A percentile compares a stretch with the other conserved stretches of the same genome.
phyloP scores from a whole-genome alignment of 2,888 invertebrate species.

The Brenthis daphne region DNA sequence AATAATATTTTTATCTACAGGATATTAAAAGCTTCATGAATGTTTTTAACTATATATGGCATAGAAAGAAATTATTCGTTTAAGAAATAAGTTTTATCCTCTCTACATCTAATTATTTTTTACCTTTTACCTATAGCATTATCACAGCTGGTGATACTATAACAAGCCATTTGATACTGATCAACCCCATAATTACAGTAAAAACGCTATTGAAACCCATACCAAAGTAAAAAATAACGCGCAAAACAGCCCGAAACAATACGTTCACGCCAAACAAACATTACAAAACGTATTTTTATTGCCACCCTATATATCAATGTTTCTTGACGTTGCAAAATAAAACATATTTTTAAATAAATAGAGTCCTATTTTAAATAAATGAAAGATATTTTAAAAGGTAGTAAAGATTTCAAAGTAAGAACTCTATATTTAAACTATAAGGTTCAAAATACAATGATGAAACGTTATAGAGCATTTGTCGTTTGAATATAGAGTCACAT shows the following conservation, averaged over 20 bases:
- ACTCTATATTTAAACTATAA: background rate
- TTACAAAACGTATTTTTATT: conserved; percentile 34
- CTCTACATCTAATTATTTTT: conserved; percentile 1
- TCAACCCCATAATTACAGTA: conserved; percentile 42
- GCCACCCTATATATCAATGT: conserved; percentile 12
- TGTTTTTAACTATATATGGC: no score
- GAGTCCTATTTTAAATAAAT: background rate
- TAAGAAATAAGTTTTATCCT: background rate
- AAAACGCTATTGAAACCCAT: conserved; percentile 42
- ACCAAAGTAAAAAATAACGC: conserved; percentile 37
- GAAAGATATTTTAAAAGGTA: background rate
- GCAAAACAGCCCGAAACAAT: conserved; percentile 45
- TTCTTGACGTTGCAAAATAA: background rate
- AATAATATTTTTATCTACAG: no score
- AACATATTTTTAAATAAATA: background rate
- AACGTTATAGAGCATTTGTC: conserved; percentile 7
- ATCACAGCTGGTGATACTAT: conserved; percentile 20
- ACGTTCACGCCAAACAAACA: conserved; percentile 52
- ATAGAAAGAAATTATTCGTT: no score
- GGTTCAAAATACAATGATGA: conserved; percentile 2
- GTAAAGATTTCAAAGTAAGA: background rate
- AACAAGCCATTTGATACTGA: conserved; percentile 25
- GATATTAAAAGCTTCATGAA: no score
- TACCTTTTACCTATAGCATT: conserved; percentile 14
- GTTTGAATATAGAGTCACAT: conserved; percentile 1